Base-by-base conservation (phyloP, 2,797 vertebrate species). In the Pseudocheirus occidentalis region DNA sequence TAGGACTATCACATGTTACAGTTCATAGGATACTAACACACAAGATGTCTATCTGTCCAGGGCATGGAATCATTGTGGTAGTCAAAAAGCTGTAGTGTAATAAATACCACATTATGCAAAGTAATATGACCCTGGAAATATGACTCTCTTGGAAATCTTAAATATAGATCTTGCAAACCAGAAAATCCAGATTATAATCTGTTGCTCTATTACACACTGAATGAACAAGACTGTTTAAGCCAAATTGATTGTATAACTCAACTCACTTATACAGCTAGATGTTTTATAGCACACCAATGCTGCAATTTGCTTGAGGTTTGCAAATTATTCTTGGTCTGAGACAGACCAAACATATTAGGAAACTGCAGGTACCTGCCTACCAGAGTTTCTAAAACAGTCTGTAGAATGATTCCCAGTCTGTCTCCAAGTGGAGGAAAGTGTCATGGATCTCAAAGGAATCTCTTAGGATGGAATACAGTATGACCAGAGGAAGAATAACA, bases 301-400 rank as follows among this genome's bases (percentile, higher is more conserved):
- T 5, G 90, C 93, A 92, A 58, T 55, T 92, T 59, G 94, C 55
- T 59, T 2, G 27, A 92, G 87, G 52, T 59, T 0, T 93, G 59
- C 66, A 96, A 81, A 93, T 54, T 59, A 93, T 93, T 97, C 96
- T 95, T 90, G 92, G n/a, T 50, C 52, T 55, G 92, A 90, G 90
- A 16, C 40, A 55, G 54, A 55, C 28, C 73, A 54, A 18, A 18
- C 40, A 54, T 27, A 0, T 10, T 29, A 12, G 53, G 27, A 55
- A 93, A 21, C 59, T 87, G 73, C n/a, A 94, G 13, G 16, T 14
- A 54, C 92, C 46, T n/a, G 46, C 16, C 73, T 53, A 89, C 16
- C 56, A 46, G 92, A 81, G 73, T 87, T 50, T 87, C 28, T 50
- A 87, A 40, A 87, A 87, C 55, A 55, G 93, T 50, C 90, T 95